Evolutionary conservation across 2,797 vertebrate species (phyloP).

Genomic region (Falco columbarius): DNA sequence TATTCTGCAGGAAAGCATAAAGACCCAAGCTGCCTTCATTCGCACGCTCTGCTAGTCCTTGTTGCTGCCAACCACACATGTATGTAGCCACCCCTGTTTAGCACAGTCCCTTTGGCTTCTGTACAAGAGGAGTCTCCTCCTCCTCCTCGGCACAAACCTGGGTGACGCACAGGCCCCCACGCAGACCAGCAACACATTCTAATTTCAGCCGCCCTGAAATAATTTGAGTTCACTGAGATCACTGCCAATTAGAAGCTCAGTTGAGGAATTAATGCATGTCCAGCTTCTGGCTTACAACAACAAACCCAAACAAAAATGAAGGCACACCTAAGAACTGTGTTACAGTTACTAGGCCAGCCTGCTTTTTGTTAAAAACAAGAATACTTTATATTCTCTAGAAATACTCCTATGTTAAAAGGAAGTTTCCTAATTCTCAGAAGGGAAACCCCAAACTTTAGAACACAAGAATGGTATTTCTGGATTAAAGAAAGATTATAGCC

Average conservation of each 20-base stretch:
- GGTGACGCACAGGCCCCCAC: rapidly evolving
- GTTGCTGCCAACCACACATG: not conserved
- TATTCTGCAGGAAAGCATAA: not conserved
- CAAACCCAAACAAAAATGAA: not conserved
- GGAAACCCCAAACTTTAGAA: not conserved
- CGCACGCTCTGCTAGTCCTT: not conserved
- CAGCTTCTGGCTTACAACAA: not conserved
- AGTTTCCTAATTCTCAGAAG: not conserved
- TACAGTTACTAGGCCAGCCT: not conserved
- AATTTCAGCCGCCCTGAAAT: not conserved
- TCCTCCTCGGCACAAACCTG: not conserved
- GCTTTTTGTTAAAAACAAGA: not conserved
- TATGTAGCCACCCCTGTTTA: not conserved
- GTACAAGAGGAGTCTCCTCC: not conserved
- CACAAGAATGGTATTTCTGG: not conserved
- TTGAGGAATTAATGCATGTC: not conserved
- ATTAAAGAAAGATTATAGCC: not conserved
- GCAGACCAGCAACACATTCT: not conserved
- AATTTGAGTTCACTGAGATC: not conserved
- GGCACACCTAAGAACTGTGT: not conserved
- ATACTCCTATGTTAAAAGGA: not conserved
- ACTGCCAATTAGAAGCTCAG: not conserved
- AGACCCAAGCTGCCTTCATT: not conserved
- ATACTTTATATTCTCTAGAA: not conserved
- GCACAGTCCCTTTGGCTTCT: not conserved